phyloP scores from a whole-genome alignment of 2,888 invertebrate species.

The Eupithecia vulgata region DNA sequence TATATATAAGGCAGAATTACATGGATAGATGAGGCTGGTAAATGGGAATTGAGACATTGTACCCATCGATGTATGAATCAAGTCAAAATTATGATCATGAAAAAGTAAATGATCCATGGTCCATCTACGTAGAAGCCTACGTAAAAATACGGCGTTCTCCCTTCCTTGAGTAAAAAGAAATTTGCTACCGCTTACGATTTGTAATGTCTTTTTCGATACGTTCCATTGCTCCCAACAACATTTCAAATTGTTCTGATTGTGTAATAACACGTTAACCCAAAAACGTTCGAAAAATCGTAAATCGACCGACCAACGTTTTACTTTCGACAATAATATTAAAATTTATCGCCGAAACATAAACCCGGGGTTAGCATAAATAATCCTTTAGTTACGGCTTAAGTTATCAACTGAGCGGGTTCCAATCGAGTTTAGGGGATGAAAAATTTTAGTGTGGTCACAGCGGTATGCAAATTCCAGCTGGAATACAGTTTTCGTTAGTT shows the following conservation, averaged over 20 bases:
- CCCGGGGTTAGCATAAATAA: conserved; percentile 40
- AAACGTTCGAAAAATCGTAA: conserved; percentile 40
- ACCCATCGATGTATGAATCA: neutral
- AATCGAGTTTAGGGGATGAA: conserved; percentile 5
- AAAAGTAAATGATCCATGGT: neutral
- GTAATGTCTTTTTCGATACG: neutral
- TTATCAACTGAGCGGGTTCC: conserved; percentile 23
- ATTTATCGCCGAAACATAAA: conserved; percentile 42
- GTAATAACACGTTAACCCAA: conserved; percentile 26
- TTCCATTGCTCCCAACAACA: neutral
- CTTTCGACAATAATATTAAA: conserved; percentile 44
- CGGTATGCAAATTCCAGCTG: neutral
- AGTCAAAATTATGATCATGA: neutral
- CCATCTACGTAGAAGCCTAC: neutral
- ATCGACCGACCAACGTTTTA: conserved; percentile 39
- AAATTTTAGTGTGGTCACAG: neutral
- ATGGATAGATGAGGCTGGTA: neutral
- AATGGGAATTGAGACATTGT: too few species aligned
- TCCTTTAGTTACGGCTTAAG: conserved; percentile 34
- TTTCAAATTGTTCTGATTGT: conserved; percentile 15
- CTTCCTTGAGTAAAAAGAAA: neutral
- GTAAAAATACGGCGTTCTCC: neutral
- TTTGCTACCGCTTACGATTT: neutral
- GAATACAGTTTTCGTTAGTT: neutral
- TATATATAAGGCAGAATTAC: neutral